phyloP scores from a whole-genome alignment of 2,888 invertebrate species.

The Epinotia brunnichana region DNA sequence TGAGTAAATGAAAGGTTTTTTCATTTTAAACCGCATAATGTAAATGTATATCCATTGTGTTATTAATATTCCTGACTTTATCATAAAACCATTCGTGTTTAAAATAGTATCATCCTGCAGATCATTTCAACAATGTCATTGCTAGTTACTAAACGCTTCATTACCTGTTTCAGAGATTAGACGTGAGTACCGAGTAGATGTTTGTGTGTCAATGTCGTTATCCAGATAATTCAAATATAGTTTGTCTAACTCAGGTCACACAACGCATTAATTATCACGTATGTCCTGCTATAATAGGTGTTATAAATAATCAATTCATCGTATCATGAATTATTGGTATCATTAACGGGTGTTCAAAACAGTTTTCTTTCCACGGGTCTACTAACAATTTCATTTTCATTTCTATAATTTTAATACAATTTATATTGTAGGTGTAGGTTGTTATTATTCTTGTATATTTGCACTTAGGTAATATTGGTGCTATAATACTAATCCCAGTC shows the following conservation, averaged over 20 bases:
- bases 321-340: slow-evolving; percentile 45
- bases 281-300: slow-evolving; percentile 51
- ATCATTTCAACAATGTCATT: slow-evolving; percentile 39
- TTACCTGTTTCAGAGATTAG: slow-evolving; percentile 83
- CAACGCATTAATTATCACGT: slow-evolving; percentile 41
- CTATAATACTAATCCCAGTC: slow-evolving; percentile 29
- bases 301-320: slow-evolving; percentile 60
- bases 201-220: slow-evolving; percentile 73
- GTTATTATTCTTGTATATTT: slow-evolving; percentile 9
- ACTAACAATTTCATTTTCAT: slow-evolving; percentile 59
- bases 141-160: slow-evolving; percentile 67
- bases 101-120: slow-evolving; percentile 18
- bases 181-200: slow-evolving; percentile 81
- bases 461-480: slow-evolving; percentile 29
- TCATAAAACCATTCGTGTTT: slow-evolving; percentile 26
- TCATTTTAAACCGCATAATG: not conserved
- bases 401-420: slow-evolving; percentile 17
- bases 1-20: not conserved
- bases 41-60: slow-evolving; percentile 29
- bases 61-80: slow-evolving; percentile 20
- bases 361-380: slow-evolving; percentile 69
- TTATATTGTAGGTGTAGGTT: not conserved
- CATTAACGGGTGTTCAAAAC: slow-evolving; percentile 77
- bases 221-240: slow-evolving; percentile 49
- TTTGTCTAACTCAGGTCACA: slow-evolving; percentile 45